Evolutionary conservation across 2,797 vertebrate genomes (phyloP).

Genomic region (Malurus splendens): DNA sequence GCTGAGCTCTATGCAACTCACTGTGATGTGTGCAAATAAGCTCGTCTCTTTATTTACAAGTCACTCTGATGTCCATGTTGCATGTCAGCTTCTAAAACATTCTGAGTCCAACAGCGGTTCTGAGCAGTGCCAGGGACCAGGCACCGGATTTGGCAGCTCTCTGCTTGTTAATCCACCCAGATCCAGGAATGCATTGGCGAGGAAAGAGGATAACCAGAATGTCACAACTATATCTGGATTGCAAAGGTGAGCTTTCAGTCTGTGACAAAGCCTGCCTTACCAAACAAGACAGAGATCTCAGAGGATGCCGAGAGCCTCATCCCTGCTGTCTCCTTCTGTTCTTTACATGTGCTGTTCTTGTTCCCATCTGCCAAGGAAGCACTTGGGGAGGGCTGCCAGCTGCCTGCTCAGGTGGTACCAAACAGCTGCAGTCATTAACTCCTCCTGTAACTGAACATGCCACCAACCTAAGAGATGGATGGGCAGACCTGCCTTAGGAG

Average conservation of each 20-base stretch:
- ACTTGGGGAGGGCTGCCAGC: neutral
- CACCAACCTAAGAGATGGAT: neutral
- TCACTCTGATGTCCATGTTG: neutral
- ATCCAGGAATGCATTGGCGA: rapidly evolving
- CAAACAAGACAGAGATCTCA: neutral
- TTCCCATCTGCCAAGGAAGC: neutral
- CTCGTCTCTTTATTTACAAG: neutral
- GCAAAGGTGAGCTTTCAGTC: neutral
- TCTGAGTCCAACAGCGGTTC: neutral
- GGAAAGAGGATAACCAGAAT: neutral
- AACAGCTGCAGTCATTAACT: neutral
- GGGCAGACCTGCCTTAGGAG: neutral
- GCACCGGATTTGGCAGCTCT: neutral
- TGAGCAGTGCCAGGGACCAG: neutral
- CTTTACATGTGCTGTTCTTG: neutral
- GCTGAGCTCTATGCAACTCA: neutral
- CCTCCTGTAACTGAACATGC: neutral
- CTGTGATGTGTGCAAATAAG: neutral
- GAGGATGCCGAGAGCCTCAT: neutral
- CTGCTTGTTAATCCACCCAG: neutral
- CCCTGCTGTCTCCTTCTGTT: neutral
- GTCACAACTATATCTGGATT: neutral
- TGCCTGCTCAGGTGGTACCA: neutral
- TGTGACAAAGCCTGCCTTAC: neutral
- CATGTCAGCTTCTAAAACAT: neutral